Conservation (phyloP, 2,113 vertebrate genomes). For the Silurus glanis region DNA sequence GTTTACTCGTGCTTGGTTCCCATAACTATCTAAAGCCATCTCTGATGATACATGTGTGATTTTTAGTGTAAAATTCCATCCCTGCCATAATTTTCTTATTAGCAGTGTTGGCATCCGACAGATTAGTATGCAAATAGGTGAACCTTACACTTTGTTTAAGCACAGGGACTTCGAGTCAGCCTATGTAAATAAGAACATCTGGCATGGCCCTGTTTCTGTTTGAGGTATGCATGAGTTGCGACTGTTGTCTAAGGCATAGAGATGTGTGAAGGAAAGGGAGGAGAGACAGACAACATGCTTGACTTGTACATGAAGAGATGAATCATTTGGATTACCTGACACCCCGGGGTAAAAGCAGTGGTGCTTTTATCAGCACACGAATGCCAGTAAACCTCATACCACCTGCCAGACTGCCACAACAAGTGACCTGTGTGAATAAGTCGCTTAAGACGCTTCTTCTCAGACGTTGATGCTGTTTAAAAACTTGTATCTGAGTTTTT, state of each 20-base stretch:
- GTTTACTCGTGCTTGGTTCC: not conserved
- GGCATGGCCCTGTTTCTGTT: slow-evolving; percentile 43
- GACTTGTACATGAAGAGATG: slow-evolving; percentile 63
- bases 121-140: slow-evolving; percentile 46
- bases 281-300: slow-evolving; percentile 40
- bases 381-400: slow-evolving; percentile 63
- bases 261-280: slow-evolving; percentile 24
- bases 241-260: not conserved
- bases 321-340: slow-evolving; percentile 61
- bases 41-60: not conserved
- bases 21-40: not conserved
- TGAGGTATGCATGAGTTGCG: slow-evolving; percentile 7
- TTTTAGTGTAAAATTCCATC: not conserved
- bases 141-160: slow-evolving; percentile 40
- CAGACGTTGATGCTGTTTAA: not conserved
- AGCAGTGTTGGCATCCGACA: not conserved
- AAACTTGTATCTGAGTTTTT: not conserved
- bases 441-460: slow-evolving; percentile 49
- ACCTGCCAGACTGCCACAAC: slow-evolving; percentile 62
- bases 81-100: not conserved
- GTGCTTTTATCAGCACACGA: slow-evolving; percentile 58
- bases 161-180: slow-evolving; percentile 51
- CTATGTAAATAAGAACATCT: slow-evolving; percentile 56
- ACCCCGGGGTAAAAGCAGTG: slow-evolving; percentile 47
- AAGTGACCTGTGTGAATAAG: slow-evolving; percentile 54